A percentile compares a stretch with the other conserved stretches of the same genome.
These are phyloP conservation scores for Epinotia nisella DNA, from an alignment of 2,888 invertebrate species.

Conservation along the genomic window DNA sequence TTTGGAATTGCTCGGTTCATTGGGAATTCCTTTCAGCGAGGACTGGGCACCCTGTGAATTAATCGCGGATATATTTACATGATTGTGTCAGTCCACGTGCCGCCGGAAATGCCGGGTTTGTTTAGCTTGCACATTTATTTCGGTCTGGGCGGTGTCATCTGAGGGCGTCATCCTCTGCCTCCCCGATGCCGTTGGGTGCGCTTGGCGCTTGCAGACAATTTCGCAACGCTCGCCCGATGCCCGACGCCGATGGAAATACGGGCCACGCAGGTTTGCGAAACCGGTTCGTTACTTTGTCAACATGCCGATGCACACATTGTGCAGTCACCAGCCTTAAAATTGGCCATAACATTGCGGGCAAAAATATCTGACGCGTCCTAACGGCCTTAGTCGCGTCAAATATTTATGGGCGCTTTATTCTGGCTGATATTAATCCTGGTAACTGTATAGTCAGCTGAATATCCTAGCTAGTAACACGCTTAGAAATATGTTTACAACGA, in stretches of 20 bases:
- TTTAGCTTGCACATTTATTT: conserved; percentile 82
- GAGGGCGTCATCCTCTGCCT: conserved; percentile 76
- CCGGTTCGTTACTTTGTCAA: conserved; percentile 48
- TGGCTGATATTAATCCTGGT: too few relatives aligned
- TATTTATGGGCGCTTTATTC: too few relatives aligned
- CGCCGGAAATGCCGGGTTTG: conserved; percentile 80
- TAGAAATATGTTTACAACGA: too few relatives aligned
- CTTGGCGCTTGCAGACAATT: conserved; percentile 73
- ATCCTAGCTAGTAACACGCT: too few relatives aligned
- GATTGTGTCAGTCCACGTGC: conserved; percentile 74
- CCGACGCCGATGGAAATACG: conserved; percentile 65
- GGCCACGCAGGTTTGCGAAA: conserved; percentile 60
- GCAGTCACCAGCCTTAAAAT: too few relatives aligned
- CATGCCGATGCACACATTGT: conserved; percentile 2
- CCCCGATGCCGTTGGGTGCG: conserved; percentile 55
- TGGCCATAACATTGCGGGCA: too few relatives aligned
- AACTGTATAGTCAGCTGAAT: too few relatives aligned
- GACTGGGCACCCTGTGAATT: conserved; percentile 46
- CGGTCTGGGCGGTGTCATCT: conserved; percentile 76
- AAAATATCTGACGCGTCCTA: too few relatives aligned
- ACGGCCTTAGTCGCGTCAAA: too few relatives aligned
- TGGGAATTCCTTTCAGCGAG: not conserved
- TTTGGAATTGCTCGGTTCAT: not conserved
- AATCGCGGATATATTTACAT: conserved; percentile 54
- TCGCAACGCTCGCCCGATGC: conserved; percentile 64